These are phyloP conservation scores for Dicyrtomina minuta DNA, from an alignment of 2,888 invertebrate genomes.

Conservation along the genomic window DNA sequence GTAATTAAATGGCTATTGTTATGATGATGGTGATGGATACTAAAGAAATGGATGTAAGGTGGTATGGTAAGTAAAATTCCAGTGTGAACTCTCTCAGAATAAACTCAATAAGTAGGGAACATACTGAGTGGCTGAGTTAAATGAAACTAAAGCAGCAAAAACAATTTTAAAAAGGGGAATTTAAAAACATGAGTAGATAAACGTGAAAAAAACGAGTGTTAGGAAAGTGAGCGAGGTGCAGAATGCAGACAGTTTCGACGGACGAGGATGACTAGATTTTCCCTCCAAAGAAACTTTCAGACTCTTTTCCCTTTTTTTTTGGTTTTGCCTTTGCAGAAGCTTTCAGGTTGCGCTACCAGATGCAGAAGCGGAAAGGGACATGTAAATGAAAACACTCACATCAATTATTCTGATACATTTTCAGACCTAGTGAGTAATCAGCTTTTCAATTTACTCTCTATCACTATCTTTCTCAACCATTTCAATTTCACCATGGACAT, in stretches of 20 bases:
- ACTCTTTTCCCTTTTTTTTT: too few species aligned
- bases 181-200: not conserved
- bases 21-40: too few species aligned
- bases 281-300: conserved; percentile 28
- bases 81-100: too few species aligned
- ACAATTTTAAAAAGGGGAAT: not conserved
- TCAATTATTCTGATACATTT: conserved; percentile 36
- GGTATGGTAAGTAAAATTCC: too few species aligned
- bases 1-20: too few species aligned
- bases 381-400: conserved; percentile 34
- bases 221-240: not conserved
- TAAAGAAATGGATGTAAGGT: too few species aligned
- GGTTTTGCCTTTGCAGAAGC: conserved; percentile 10
- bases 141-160: not conserved
- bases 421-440: conserved; percentile 27
- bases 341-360: conserved; percentile 10
- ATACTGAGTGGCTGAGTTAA: not conserved
- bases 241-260: conserved; percentile 6
- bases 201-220: not conserved
- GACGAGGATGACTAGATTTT: conserved; percentile 17
- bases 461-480: not conserved
- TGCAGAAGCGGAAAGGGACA: conserved; percentile 22
- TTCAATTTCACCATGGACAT: not conserved
- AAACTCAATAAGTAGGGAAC: not conserved
- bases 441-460: conserved; percentile 24